Evolutionary conservation across 2,888 invertebrate genomes (phyloP).

Genomic region (Peribatodes rhomboidaria): DNA sequence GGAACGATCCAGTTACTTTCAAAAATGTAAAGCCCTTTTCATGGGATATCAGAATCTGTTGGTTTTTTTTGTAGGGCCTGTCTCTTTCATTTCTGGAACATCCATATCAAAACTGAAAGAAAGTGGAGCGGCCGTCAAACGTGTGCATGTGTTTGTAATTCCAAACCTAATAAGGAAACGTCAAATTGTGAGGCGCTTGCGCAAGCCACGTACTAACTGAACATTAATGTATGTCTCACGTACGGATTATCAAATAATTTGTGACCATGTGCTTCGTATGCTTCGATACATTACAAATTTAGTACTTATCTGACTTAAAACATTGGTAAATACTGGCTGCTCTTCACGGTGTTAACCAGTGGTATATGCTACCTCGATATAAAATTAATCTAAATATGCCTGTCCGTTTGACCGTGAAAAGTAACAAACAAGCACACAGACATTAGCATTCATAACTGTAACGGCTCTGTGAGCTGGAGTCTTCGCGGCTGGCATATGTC

Average conservation of each 20-base stretch:
- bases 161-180: slow-evolving; percentile 50
- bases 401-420: too few relatives aligned
- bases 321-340: neutral
- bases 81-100: slow-evolving; percentile 7
- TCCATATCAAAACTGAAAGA: slow-evolving; percentile 6
- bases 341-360: too few relatives aligned
- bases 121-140: slow-evolving; percentile 25
- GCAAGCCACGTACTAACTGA: slow-evolving; percentile 30
- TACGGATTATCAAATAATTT: neutral
- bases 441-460: too few relatives aligned
- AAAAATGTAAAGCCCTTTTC: too few relatives aligned
- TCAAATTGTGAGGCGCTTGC: slow-evolving; percentile 46
- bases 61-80: too few relatives aligned
- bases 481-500: too few relatives aligned
- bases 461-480: too few relatives aligned
- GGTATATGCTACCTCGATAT: too few relatives aligned
- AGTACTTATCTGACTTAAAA: neutral
- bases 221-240: neutral
- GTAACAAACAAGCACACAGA: too few relatives aligned
- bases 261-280: neutral
- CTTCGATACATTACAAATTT: neutral
- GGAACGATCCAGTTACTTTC: too few relatives aligned
- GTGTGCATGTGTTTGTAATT: slow-evolving; percentile 32
- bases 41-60: too few relatives aligned
- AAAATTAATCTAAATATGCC: too few relatives aligned